Evolutionary conservation across 2,888 invertebrate genomes (phyloP), one percentile per base, ranked within the genome.

Genomic region (Zele albiditarsus): DNA sequence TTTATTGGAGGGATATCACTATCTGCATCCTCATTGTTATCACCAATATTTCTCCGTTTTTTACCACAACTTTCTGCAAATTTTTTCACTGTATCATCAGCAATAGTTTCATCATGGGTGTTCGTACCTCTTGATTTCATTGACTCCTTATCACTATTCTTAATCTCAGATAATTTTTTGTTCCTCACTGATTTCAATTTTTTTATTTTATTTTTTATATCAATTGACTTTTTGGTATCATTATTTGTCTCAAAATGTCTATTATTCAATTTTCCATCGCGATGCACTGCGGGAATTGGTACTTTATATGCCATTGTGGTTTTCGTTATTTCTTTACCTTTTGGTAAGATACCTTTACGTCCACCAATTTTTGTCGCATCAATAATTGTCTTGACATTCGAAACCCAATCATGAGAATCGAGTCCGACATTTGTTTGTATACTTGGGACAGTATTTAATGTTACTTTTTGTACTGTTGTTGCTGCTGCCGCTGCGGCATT

Each of bases 221-320:
- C 81, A 8, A 20, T 4, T 82, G 25, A 31, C 75, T 72, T 75
- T 53, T 49, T 27, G 53, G 67, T 75, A 28, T 73, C 38, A 58
- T 62, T 72, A 33, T 80, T 79, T 58, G 46, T 75, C 16, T 79
- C 77, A 31, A 33, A 23, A 27, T 42, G 33, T 60, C 77, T 80
- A 3, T 53, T 20, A 20, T 6, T 46, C 2, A 31, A 60, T 46
- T 74, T 69, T 6, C 69, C 60, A 73, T 87, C 88, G 68, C 87
- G 86, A 65, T 87, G 87, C 73, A 89, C 83, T 38, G 88, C 89
- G 5, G 89, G 88, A 62, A 89, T 89, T 67, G 89, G 89, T 79
- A 89, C 88, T 82, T 89, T 89, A 68, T 88, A 89, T 10, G 88
- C 81, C 88, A 88, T 89, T 14, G 89, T 88, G 4, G 89, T 89